A percentile compares a stretch with the other conserved stretches of the same genome.
phyloP scores from a whole-genome alignment of 2,888 invertebrate genomes.

The Apamea monoglypha region DNA sequence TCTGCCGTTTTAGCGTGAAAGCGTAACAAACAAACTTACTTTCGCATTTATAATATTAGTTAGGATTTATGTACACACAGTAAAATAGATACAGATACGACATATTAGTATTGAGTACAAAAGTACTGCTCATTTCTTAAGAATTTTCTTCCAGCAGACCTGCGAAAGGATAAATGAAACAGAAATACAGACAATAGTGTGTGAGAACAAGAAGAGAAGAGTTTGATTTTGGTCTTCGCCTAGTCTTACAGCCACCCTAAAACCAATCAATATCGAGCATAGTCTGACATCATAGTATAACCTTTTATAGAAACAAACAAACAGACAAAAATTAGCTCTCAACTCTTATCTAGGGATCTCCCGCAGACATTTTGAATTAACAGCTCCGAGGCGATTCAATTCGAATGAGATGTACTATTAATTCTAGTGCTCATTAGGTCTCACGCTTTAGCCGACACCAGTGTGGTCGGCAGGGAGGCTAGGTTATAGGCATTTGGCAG shows the following conservation, averaged over 20 bases:
- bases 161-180: too few relatives aligned
- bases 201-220: too few relatives aligned
- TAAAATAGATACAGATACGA: too few relatives aligned
- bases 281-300: not conserved
- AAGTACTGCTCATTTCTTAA: too few relatives aligned
- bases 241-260: not conserved
- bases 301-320: conserved; percentile 56
- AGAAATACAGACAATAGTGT: too few relatives aligned
- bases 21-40: too few relatives aligned
- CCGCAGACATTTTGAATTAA: conserved; percentile 67
- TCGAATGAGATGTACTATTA: conserved; percentile 80
- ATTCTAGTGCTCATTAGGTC: conserved; percentile 75
- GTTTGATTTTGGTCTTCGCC: not conserved
- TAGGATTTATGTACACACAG: too few relatives aligned
- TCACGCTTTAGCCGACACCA: conserved; percentile 59
- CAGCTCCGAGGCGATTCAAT: conserved; percentile 82
- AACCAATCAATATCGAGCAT: not conserved
- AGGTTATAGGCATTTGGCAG: not conserved
- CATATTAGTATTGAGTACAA: too few relatives aligned
- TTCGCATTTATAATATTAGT: too few relatives aligned
- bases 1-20: too few relatives aligned
- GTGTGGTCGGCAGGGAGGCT: conserved; percentile 61
- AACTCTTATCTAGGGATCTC: conserved; percentile 52
- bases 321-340: conserved; percentile 59
- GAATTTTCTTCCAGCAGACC: too few relatives aligned